These are phyloP conservation scores for Xanthorhoe spadicearia DNA, from an alignment of 2,888 invertebrate species.

Conservation along the genomic window DNA sequence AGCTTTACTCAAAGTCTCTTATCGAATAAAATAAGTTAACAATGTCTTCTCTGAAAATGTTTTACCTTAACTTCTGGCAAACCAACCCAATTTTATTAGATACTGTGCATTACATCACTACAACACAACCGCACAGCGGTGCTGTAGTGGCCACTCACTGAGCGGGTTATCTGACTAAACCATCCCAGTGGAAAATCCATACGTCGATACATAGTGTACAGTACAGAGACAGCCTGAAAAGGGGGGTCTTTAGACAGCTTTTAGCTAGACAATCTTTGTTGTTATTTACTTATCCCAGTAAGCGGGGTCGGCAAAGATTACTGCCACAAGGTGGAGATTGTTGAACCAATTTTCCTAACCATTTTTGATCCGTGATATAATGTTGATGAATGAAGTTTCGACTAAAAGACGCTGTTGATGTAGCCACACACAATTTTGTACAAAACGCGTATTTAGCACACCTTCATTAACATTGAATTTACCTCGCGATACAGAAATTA, in stretches of 20 bases:
- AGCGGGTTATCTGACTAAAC: background rate
- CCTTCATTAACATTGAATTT: conserved; percentile 29
- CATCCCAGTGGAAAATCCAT: too few species aligned
- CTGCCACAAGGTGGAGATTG: too few species aligned
- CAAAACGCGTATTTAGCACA: conserved; percentile 23
- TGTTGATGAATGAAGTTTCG: too few species aligned
- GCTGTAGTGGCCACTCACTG: conserved; percentile 13
- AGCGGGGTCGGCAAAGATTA: too few species aligned
- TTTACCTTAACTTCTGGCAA: background rate
- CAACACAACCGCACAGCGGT: conserved; percentile 12
- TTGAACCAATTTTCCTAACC: too few species aligned
- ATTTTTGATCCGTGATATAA: too few species aligned
- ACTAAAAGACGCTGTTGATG: background rate
- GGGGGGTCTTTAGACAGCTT: too few species aligned
- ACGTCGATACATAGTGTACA: background rate
- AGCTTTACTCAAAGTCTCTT: conserved; percentile 1
- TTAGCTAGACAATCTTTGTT: too few species aligned
- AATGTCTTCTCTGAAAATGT: conserved; percentile 3
- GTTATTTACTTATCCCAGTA: too few species aligned
- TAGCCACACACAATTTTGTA: conserved; percentile 11
- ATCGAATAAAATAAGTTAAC: too few species aligned
- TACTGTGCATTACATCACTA: conserved; percentile 20
- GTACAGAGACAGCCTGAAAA: too few species aligned
- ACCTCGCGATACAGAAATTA: conserved; percentile 16
- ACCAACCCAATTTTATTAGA: conserved; percentile 12